phyloP scores from a whole-genome alignment of 2,113 vertebrate species.

The Muntiacus muntjak region DNA sequence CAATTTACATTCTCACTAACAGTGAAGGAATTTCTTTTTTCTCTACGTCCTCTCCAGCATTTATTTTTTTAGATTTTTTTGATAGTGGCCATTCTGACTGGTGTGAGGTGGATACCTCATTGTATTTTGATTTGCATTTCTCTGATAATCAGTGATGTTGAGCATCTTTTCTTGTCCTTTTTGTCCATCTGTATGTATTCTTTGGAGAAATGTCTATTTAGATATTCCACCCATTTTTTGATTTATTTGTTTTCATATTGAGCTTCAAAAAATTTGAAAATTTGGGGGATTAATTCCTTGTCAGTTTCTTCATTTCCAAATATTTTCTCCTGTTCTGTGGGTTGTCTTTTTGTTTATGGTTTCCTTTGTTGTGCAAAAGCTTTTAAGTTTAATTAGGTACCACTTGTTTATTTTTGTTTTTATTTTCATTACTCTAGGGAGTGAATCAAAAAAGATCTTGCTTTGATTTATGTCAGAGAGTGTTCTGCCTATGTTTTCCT shows the following conservation, averaged over 20 bases:
- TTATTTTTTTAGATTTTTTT: not conserved
- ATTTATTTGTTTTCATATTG: not conserved
- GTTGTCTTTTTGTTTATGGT: not conserved
- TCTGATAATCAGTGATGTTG: not conserved
- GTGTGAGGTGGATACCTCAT: not conserved
- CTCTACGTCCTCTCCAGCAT: not conserved
- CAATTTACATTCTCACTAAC: not conserved
- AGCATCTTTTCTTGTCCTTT: not conserved
- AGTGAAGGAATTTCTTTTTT: not conserved
- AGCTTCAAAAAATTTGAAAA: not conserved
- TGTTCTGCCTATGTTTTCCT: not conserved
- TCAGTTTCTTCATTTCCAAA: not conserved
- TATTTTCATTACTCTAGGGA: not conserved
- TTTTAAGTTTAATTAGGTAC: not conserved
- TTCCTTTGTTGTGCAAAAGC: not conserved
- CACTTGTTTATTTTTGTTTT: not conserved
- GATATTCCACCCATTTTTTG: not conserved
- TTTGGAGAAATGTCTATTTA: not conserved
- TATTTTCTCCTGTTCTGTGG: not conserved
- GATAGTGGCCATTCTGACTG: not conserved
- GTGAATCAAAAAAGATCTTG: not conserved
- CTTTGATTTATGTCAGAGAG: not conserved
- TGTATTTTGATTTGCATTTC: not conserved
- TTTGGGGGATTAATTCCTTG: not conserved
- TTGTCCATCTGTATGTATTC: not conserved